phyloP scores from a whole-genome alignment of 2,797 vertebrate genomes.

The Margarornis squamiger region DNA sequence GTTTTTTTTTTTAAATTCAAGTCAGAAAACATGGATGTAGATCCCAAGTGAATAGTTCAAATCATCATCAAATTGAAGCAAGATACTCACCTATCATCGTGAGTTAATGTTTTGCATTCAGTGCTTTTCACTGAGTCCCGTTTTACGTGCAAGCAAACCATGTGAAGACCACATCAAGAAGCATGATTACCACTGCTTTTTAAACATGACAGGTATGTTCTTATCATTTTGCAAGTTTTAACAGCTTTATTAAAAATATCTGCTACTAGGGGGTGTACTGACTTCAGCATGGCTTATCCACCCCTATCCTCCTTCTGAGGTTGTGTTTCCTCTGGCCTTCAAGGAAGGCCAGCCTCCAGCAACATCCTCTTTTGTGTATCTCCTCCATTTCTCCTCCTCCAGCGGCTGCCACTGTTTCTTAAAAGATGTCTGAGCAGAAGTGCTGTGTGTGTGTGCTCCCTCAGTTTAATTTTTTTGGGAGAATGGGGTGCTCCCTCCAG shows the following conservation, averaged over 20 bases:
- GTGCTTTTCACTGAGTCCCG: background rate
- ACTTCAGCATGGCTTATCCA: background rate
- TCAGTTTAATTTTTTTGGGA: background rate
- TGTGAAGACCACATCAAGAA: background rate
- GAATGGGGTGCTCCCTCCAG: background rate
- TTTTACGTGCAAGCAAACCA: background rate
- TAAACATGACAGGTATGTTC: background rate
- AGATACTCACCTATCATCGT: background rate
- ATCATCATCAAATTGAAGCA: background rate
- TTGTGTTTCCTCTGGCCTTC: background rate
- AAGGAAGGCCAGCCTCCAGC: background rate
- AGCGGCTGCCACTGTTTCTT: background rate
- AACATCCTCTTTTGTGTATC: background rate
- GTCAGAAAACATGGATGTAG: background rate
- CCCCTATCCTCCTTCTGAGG: rapidly evolving
- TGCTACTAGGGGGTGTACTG: rapidly evolving
- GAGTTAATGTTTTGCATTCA: background rate
- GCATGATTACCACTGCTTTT: background rate
- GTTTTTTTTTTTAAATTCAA: background rate
- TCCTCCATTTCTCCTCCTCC: background rate
- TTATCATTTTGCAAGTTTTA: background rate
- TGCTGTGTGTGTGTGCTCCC: background rate
- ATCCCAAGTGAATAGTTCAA: background rate
- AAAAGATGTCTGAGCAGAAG: background rate
- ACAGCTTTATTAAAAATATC: background rate